Base-by-base conservation (phyloP, 30 jellyfish, hydroid and myxozoan genomes). In the Sanderia malayensis region DNA sequence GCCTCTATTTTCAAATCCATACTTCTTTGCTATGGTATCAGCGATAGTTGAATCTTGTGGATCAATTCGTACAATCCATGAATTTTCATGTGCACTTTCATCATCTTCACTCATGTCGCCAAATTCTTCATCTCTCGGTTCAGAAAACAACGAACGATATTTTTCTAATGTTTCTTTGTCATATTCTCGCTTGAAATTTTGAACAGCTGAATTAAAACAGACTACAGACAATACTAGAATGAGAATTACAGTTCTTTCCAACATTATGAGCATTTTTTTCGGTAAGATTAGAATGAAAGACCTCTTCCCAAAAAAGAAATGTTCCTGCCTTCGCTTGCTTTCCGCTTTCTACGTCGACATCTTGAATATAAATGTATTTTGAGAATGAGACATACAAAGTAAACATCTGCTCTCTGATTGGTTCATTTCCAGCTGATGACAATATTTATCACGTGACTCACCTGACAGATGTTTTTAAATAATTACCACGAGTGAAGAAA, bases 91-190 rank as follows among this genome's bases (percentile, higher is more conserved):
- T 9, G 90, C 41, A 41, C 65, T 69, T 13, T 85, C 96, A 44
- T 71, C 31, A 22, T 70, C 89, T 13, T 58, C 76, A 2, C 60
- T 89, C 41, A 37, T 75, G 15, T 70, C 87, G 31, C 80, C 98
- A 61, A 74, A 90, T 61, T 92, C 98, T 73, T 92, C 98, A 68
- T 92, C 98, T 8, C 26, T 52, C 31, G 96, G 94, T 24, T 81
- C 95, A 2, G 52, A 26, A 70, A 92, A 76, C 84, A 85, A 7
- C 53, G 92, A 63, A 4, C 96, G 95, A 49, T 77, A 79, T 47
- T 83, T 82, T 17, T 52, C 88, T 11, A 78, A 65, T 10, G 82
- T 80, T 10, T 75, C 88, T 27, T 73, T 88, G 46, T 63, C 57
- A 69, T 58, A 82, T 34, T 46, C 72, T 11, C 83, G 58, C 47